Conservation (phyloP, 2,888 invertebrate genomes). For the Leptarthrus brevirostris region DNA sequence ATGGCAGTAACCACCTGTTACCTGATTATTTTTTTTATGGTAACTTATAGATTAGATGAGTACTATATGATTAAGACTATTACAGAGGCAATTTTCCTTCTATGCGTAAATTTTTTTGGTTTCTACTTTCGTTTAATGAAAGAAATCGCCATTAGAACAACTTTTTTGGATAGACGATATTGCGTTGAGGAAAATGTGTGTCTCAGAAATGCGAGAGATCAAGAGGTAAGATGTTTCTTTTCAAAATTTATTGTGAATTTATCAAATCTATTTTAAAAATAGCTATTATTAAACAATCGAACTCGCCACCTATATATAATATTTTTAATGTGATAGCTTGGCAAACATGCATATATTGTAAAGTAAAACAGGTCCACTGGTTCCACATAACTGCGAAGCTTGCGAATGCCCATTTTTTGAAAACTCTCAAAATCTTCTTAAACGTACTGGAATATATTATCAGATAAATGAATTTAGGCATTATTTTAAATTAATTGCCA, state of each 20-base stretch:
- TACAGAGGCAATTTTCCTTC: slow-evolving; percentile 78
- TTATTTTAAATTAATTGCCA: too few relatives aligned
- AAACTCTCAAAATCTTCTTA: too few relatives aligned
- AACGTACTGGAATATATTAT: too few relatives aligned
- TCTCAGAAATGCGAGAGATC: slow-evolving; percentile 84
- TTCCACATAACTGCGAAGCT: too few relatives aligned
- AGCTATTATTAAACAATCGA: too few relatives aligned
- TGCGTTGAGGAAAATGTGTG: slow-evolving; percentile 87
- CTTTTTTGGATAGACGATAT: slow-evolving; percentile 87
- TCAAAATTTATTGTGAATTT: neutral
- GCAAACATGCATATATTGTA: too few relatives aligned
- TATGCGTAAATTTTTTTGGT: slow-evolving; percentile 84
- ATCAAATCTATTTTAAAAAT: too few relatives aligned
- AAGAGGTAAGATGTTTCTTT: slow-evolving; percentile 70
- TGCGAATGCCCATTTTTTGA: too few relatives aligned
- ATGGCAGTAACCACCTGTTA: slow-evolving; percentile 76
- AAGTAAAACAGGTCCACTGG: too few relatives aligned
- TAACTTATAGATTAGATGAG: slow-evolving; percentile 69
- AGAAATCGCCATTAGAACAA: slow-evolving; percentile 86
- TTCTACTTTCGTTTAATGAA: slow-evolving; percentile 89
- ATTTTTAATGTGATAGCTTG: too few relatives aligned
- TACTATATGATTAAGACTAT: slow-evolving; percentile 66
- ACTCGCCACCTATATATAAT: too few relatives aligned
- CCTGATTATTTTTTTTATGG: slow-evolving; percentile 70
- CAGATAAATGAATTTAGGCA: too few relatives aligned